phyloP scores from a whole-genome alignment of 1,140 invertebrate species.

The Euwallacea similis region DNA sequence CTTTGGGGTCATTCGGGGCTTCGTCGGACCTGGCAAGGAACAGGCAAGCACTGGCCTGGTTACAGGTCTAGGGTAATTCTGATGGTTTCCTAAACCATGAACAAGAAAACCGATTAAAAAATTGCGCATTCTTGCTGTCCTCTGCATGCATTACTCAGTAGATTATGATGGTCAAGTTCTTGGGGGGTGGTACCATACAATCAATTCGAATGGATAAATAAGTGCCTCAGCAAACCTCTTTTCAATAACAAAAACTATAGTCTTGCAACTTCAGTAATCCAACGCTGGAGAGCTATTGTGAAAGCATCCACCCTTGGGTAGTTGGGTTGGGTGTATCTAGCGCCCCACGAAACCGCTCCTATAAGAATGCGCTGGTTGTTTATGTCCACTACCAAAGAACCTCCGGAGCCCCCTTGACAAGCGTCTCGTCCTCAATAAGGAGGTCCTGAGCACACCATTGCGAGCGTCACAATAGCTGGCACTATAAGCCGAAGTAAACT shows the following conservation, averaged over 20 bases:
- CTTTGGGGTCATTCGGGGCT: constrained; percentile 9
- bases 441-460: constrained; percentile 52
- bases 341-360: constrained; percentile 73
- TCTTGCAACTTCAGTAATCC: constrained; percentile 18
- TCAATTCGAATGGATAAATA: no score
- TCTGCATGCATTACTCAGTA: no score
- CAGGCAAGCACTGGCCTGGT: constrained; percentile 7
- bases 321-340: constrained; percentile 64
- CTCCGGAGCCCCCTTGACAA: constrained; percentile 69
- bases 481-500: not conserved
- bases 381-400: constrained; percentile 58
- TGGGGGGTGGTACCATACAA: no score
- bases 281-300: constrained; percentile 49
- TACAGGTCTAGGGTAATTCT: constrained; percentile 7
- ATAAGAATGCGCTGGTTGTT: not conserved
- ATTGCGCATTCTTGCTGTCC: no score
- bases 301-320: constrained; percentile 75
- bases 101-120: not conserved
- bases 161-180: no score
- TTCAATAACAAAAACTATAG: constrained; percentile 1
- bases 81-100: constrained; percentile 6
- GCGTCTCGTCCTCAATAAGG: constrained; percentile 58
- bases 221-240: no score
- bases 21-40: no score
- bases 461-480: constrained; percentile 48